Percentiles rank a stretch among this genome's conserved stretches.
Evolutionary conservation across 1,140 invertebrate genomes (phyloP).

Genomic region (Bombus vancouverensis): DNA sequence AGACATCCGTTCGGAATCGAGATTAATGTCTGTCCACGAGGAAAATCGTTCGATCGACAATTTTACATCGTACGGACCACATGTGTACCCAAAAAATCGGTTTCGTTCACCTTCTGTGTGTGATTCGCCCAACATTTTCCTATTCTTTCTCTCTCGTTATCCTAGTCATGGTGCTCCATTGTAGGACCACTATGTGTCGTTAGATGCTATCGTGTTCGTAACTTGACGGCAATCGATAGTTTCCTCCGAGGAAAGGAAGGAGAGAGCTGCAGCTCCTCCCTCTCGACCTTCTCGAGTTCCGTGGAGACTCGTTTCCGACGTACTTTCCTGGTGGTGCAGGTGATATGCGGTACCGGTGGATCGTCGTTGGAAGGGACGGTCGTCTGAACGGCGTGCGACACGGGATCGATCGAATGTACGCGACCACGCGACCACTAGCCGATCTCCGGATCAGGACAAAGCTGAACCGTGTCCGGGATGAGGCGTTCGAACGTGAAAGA

Average conservation of each 20-base stretch:
- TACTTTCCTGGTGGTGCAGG: constrained; percentile 32
- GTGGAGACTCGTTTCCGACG: constrained; percentile 17
- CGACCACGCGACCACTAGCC: not conserved
- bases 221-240: constrained; percentile 47
- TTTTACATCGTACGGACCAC: not conserved
- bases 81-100: not conserved
- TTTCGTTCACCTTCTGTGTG: not conserved
- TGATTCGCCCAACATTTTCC: too few relatives aligned
- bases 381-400: constrained; percentile 8
- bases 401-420: not conserved
- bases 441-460: not conserved
- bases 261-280: constrained; percentile 11
- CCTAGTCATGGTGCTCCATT: constrained; percentile 10
- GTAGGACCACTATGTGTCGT: constrained; percentile 13
- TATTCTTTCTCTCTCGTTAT: not conserved
- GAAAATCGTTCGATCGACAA: not conserved
- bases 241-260: constrained; percentile 10
- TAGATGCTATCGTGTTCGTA: constrained; percentile 37
- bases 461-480: not conserved
- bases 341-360: constrained; percentile 33
- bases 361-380: not conserved
- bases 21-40: not conserved
- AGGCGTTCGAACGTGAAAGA: not conserved
- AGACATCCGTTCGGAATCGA: not conserved
- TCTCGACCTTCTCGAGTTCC: constrained; percentile 14